These are phyloP conservation scores for Zoroaster sp. DNA, from an alignment of 53 echinoderm and acorn worm species.

Conservation along the genomic window DNA sequence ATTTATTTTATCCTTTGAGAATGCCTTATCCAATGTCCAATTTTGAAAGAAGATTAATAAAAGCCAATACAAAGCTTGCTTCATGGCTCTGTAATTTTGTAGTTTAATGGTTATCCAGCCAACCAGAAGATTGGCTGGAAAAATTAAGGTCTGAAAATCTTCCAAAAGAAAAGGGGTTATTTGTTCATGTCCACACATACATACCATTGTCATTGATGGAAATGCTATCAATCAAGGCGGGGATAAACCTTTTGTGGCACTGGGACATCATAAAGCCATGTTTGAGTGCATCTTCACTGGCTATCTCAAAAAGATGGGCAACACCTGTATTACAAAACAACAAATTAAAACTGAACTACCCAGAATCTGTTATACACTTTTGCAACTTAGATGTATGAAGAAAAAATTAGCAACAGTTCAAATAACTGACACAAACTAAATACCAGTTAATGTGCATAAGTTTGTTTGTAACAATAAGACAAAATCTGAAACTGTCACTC, in stretches of 20 bases:
- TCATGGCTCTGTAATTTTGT: too few relatives aligned
- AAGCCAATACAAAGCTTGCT: too few relatives aligned
- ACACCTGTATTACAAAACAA: background rate
- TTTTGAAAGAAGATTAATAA: too few relatives aligned
- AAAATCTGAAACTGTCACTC: background rate
- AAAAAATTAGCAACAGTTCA: too few relatives aligned
- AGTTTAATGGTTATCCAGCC: too few relatives aligned
- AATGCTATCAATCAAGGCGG: background rate
- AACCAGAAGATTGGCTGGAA: background rate
- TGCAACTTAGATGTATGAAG: background rate
- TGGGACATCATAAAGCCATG: background rate
- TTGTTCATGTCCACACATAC: background rate
- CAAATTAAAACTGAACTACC: background rate
- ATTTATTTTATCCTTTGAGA: too few relatives aligned
- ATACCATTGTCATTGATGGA: background rate
- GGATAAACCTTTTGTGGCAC: background rate
- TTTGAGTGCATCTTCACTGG: slow-evolving; percentile 13
- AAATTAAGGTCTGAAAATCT: background rate
- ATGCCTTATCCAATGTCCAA: too few relatives aligned
- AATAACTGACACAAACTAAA: background rate
- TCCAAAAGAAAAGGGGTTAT: background rate
- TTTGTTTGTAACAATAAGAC: background rate
- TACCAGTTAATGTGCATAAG: too few relatives aligned
- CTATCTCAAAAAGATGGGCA: background rate
- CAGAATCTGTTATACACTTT: background rate